Percentiles rank a stretch among this genome's conserved stretches.
phyloP scores from a whole-genome alignment of 1,140 invertebrate species.

The Bombus impatiens region DNA sequence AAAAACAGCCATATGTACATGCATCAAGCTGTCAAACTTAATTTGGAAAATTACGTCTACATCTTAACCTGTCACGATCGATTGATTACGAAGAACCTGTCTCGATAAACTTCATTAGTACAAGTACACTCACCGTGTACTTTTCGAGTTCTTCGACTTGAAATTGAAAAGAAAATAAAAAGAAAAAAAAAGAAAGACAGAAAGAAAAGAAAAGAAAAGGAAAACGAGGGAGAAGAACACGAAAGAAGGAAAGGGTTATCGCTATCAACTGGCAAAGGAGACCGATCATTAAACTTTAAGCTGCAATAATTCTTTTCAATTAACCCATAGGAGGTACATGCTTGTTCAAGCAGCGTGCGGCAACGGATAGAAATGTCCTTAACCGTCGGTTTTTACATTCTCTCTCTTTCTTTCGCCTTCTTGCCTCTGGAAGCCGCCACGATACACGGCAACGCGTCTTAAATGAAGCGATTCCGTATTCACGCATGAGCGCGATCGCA shows the following conservation, averaged over 20 bases:
- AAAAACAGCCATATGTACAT: neutral
- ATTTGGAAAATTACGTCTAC: slow-evolving; percentile 23
- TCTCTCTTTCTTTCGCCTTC: neutral
- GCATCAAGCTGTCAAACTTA: slow-evolving; percentile 32
- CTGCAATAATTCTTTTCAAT: slow-evolving; percentile 17
- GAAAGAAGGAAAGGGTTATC: neutral
- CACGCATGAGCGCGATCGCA: slow-evolving; percentile 62
- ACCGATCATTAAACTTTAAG: slow-evolving; percentile 26
- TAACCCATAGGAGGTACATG: neutral
- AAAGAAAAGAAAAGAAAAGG: too few species aligned
- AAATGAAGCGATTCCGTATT: slow-evolving; percentile 68
- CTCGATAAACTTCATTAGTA: slow-evolving; percentile 11
- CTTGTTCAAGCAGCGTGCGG: neutral
- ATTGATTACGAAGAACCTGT: slow-evolving; percentile 19
- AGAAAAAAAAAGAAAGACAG: too few species aligned
- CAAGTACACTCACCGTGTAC: neutral
- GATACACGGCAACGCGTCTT: slow-evolving; percentile 37
- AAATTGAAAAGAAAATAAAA: too few species aligned
- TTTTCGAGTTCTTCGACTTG: neutral
- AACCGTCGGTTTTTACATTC: neutral
- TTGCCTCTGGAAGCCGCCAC: neutral
- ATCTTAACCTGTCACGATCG: slow-evolving; percentile 20
- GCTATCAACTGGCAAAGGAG: slow-evolving; percentile 1
- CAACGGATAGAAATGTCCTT: neutral
- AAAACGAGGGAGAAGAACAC: too few species aligned